Percentiles rank a stretch among this genome's conserved stretches.
Evolutionary conservation across 2,797 vertebrate species (phyloP).

Genomic region (Ceyx erithaca): DNA sequence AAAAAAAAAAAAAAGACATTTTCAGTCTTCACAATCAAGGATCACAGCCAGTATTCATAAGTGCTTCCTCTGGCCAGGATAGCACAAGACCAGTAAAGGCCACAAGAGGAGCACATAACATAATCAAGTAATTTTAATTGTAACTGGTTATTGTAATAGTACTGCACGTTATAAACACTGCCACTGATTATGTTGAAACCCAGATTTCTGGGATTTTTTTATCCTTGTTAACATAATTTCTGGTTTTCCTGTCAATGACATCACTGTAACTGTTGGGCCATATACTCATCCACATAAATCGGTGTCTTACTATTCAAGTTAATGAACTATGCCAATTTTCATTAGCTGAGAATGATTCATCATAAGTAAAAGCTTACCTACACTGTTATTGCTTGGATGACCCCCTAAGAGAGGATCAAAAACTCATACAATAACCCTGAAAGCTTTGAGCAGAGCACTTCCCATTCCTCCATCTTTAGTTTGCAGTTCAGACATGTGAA

Average conservation of each 20-base stretch:
- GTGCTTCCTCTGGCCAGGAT: neutral
- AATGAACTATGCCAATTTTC: neutral
- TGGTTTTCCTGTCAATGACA: neutral
- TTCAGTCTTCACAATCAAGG: neutral
- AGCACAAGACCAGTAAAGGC: neutral
- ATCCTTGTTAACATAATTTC: neutral
- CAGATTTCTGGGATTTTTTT: neutral
- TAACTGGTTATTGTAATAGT: neutral
- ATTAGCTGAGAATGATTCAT: neutral
- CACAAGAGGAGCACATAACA: neutral
- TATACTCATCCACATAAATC: neutral
- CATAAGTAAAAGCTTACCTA: neutral
- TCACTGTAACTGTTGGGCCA: neutral
- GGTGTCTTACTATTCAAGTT: neutral
- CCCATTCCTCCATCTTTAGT: neutral
- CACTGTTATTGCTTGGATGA: neutral
- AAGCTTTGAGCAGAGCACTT: neutral
- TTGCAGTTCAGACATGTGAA: neutral
- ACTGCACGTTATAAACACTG: neutral
- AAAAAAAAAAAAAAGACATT: neutral
- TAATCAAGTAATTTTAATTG: neutral
- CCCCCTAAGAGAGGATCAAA: neutral
- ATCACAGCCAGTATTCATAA: rapidly evolving
- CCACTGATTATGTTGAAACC: neutral
- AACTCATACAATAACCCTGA: neutral